These are phyloP conservation scores for Petrocephalus schoutedeni DNA, from an alignment of 2,797 vertebrate genomes.

Conservation along the genomic window DNA sequence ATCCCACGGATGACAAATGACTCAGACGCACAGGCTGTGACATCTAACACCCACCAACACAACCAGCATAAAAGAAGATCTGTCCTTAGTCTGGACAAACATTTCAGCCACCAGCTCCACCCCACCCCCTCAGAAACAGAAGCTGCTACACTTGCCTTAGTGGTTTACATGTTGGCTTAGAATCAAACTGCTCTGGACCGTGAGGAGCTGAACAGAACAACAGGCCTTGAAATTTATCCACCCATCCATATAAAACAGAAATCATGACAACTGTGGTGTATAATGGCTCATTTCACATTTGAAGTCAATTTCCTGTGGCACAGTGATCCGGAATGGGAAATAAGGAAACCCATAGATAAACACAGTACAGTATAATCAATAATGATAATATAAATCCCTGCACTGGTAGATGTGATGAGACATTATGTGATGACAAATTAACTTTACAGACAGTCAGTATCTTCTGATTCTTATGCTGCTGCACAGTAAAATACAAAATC, in stretches of 20 bases:
- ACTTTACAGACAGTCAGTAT: not conserved
- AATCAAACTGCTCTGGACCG: not conserved
- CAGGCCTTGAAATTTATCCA: not conserved
- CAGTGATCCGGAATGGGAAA: not conserved
- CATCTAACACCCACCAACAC: slow-evolving; percentile 84
- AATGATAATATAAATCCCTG: not conserved
- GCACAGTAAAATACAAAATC: not conserved
- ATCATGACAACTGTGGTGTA: slow-evolving; percentile 27
- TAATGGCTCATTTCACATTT: slow-evolving; percentile 20
- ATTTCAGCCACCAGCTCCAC: slow-evolving; percentile 38
- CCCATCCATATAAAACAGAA: not conserved
- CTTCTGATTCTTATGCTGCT: not conserved
- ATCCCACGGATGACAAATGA: slow-evolving; percentile 98
- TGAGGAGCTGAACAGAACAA: not conserved
- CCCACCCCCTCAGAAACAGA: slow-evolving; percentile 24
- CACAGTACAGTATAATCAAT: not conserved
- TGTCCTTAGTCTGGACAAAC: slow-evolving; percentile 51
- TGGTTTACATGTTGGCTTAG: not conserved
- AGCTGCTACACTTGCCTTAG: not conserved
- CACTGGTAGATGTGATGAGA: not conserved
- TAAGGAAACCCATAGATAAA: not conserved
- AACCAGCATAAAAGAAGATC: slow-evolving; percentile 58
- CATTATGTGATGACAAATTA: not conserved
- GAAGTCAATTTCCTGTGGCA: slow-evolving; percentile 14
- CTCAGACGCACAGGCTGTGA: slow-evolving; percentile 79